Evolutionary conservation across 2,113 vertebrate genomes (phyloP).

Genomic region (Aspiorhynchus laticeps): DNA sequence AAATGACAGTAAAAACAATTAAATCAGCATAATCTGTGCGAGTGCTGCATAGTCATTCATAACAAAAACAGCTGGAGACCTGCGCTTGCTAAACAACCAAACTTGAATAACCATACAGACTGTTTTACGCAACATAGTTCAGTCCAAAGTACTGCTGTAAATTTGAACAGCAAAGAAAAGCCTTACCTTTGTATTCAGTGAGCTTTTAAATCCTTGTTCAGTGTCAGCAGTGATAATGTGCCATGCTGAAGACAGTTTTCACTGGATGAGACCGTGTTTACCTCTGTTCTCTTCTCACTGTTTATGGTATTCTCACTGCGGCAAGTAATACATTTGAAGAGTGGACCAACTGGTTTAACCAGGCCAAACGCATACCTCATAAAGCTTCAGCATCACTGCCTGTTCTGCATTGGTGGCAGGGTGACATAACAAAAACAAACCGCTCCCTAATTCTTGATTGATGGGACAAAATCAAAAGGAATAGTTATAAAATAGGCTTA

Average conservation of each 20-base stretch:
- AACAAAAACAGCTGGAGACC: background rate
- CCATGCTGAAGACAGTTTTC: constrained; percentile 28
- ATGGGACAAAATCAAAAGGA: constrained; percentile 12
- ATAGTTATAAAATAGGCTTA: background rate
- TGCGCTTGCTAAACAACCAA: background rate
- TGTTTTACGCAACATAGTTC: background rate
- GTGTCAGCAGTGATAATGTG: background rate
- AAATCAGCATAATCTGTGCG: background rate
- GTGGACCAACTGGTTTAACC: constrained; percentile 71
- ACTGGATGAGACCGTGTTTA: constrained; percentile 43
- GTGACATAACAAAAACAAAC: constrained; percentile 28
- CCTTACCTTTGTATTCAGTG: constrained; percentile 44
- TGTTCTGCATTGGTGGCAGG: constrained; percentile 15
- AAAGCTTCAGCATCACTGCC: constrained; percentile 38
- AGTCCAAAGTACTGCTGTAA: background rate
- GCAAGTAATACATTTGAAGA: constrained; percentile 39
- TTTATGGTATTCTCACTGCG: constrained; percentile 32
- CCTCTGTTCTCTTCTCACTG: constrained; percentile 5
- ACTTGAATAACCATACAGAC: background rate
- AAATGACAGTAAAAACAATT: background rate
- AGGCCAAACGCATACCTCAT: constrained; percentile 1
- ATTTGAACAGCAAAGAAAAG: background rate
- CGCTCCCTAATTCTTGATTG: constrained; percentile 12
- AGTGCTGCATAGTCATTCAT: background rate
- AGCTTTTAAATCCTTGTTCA: constrained; percentile 13